Conservation (phyloP, 1,140 invertebrate genomes). For the Zaprionus vittiger region DNA sequence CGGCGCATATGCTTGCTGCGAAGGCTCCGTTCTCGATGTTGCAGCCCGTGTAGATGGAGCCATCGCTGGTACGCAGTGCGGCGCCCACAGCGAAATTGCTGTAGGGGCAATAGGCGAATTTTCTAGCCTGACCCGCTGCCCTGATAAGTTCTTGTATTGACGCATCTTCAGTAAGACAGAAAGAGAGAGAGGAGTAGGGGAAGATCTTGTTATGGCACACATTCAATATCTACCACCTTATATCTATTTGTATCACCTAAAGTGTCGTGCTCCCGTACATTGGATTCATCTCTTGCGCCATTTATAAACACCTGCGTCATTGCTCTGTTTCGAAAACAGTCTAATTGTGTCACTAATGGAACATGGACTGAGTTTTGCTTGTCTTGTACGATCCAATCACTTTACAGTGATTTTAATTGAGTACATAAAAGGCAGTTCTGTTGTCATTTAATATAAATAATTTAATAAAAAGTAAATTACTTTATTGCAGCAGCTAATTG, state of each 20-base stretch:
- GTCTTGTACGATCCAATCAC: neutral
- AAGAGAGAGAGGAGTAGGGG: neutral
- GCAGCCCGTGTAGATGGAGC: slow-evolving; percentile 89
- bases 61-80: slow-evolving; percentile 91
- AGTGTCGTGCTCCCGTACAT: slow-evolving; percentile 59
- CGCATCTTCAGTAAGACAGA: slow-evolving; percentile 84
- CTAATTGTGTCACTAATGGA: slow-evolving; percentile 24
- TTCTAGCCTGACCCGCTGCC: slow-evolving; percentile 87
- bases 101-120: slow-evolving; percentile 93
- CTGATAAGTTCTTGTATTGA: slow-evolving; percentile 88
- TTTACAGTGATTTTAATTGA: neutral
- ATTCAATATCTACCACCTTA: neutral
- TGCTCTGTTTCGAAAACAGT: slow-evolving; percentile 19
- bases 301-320: slow-evolving; percentile 74
- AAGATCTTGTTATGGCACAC: neutral
- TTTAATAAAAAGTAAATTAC: neutral
- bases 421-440: neutral
- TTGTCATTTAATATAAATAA: neutral
- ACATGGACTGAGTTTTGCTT: neutral
- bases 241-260: slow-evolving; percentile 48
- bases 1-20: slow-evolving; percentile 94
- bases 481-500: neutral
- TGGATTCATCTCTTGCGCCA: slow-evolving; percentile 61
- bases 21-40: slow-evolving; percentile 96
- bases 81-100: slow-evolving; percentile 95